A percentile compares a stretch with the other conserved stretches of the same genome.
phyloP scores from a whole-genome alignment of 23 tunicate species.

The Diplosoma virens region DNA sequence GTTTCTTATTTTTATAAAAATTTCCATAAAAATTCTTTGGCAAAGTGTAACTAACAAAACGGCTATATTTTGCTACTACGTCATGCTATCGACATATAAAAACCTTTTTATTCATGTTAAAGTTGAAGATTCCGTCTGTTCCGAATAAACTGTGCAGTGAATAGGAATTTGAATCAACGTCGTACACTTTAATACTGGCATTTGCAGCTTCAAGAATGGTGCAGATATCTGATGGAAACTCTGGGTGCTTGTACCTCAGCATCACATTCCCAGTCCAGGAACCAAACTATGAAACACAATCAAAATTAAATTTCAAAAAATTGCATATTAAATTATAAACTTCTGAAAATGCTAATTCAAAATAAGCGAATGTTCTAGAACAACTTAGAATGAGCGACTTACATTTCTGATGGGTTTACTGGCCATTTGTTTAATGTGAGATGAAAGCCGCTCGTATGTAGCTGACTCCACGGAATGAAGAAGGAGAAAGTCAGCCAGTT shows the following conservation, averaged over 20 bases:
- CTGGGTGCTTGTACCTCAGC: constrained; percentile 52
- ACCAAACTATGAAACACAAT: constrained; percentile 63
- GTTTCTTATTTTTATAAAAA: too few species aligned
- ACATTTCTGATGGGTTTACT: constrained; percentile 78
- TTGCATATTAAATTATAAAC: too few species aligned
- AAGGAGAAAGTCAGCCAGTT: background rate
- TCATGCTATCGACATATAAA: background rate
- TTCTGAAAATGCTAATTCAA: too few species aligned
- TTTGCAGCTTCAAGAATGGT: constrained; percentile 45
- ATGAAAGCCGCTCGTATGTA: constrained; percentile 39
- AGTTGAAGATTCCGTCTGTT: constrained; percentile 2
- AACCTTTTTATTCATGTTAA: constrained; percentile 36
- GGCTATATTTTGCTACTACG: too few species aligned
- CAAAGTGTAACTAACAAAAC: too few species aligned
- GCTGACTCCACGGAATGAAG: constrained; percentile 2
- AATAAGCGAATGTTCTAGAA: too few species aligned
- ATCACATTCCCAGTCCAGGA: constrained; percentile 92
- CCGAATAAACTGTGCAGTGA: constrained; percentile 6
- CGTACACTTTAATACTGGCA: constrained; percentile 50
- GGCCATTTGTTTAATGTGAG: constrained; percentile 63
- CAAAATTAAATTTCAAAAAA: too few species aligned
- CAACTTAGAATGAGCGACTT: too few species aligned
- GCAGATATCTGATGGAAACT: constrained; percentile 87
- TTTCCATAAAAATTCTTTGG: too few species aligned
- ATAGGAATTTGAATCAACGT: constrained; percentile 5